Conservation (phyloP, 2,888 invertebrate genomes). For the Xestobium rufovillosum region DNA sequence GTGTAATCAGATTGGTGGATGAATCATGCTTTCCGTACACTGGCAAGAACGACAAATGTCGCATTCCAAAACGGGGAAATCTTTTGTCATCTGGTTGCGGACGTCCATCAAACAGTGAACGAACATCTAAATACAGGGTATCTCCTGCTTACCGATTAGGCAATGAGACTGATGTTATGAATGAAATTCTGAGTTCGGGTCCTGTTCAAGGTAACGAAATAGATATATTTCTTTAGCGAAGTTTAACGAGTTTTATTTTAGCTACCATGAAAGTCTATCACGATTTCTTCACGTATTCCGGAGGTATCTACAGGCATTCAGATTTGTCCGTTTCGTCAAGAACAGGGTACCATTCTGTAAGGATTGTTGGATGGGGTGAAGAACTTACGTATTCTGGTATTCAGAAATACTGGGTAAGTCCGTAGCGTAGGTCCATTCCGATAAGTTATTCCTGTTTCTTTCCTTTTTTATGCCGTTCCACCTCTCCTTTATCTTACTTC, state of each 20-base stretch:
- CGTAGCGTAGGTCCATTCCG: neutral
- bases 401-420: slow-evolving; percentile 78
- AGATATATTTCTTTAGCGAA: slow-evolving; percentile 3
- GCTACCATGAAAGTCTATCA: slow-evolving; percentile 85
- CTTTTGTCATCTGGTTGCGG: slow-evolving; percentile 51
- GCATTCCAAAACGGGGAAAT: slow-evolving; percentile 45
- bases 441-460: too few relatives aligned
- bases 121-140: slow-evolving; percentile 60
- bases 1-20: slow-evolving; percentile 62
- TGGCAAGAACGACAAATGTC: slow-evolving; percentile 56
- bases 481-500: too few relatives aligned
- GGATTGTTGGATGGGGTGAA: slow-evolving; percentile 89
- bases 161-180: slow-evolving; percentile 80
- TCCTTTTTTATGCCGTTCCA: too few relatives aligned
- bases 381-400: slow-evolving; percentile 50
- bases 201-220: slow-evolving; percentile 74
- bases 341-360: slow-evolving; percentile 80
- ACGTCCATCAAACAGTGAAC: slow-evolving; percentile 43
- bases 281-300: slow-evolving; percentile 86
- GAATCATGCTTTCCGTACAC: slow-evolving; percentile 81
- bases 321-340: slow-evolving; percentile 48
- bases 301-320: slow-evolving; percentile 71
- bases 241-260: slow-evolving; percentile 37
- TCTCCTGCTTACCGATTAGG: slow-evolving; percentile 70
- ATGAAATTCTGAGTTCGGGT: slow-evolving; percentile 82